These are phyloP conservation scores for Vollenhovia emeryi DNA, from an alignment of 1,140 invertebrate species.

Conservation along the genomic window DNA sequence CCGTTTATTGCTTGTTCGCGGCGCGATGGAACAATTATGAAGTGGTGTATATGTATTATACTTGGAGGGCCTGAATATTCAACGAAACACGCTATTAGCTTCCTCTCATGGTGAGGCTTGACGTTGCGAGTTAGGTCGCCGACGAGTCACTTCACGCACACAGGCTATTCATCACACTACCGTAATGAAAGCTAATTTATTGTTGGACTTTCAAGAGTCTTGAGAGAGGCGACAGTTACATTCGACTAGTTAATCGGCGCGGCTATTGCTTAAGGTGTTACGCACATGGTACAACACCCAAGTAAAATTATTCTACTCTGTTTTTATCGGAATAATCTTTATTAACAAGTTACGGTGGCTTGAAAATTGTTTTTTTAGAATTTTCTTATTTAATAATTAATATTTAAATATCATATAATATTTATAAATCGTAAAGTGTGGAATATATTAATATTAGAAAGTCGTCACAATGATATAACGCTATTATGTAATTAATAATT, in stretches of 20 bases:
- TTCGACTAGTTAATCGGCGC: conserved; percentile 26
- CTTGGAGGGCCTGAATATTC: conserved; percentile 73
- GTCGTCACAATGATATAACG: too few species aligned
- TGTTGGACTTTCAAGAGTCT: conserved; percentile 42
- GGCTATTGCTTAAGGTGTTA: conserved; percentile 9
- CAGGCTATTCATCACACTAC: conserved; percentile 62
- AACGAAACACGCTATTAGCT: conserved; percentile 75
- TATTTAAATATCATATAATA: too few species aligned
- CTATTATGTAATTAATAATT: too few species aligned
- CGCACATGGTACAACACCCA: neutral
- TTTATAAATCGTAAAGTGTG: too few species aligned
- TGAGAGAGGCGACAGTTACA: conserved; percentile 26
- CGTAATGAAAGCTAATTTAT: conserved; percentile 58
- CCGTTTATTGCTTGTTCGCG: conserved; percentile 54
- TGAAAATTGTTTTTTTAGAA: neutral
- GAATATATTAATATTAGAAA: too few species aligned
- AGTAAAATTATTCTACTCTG: neutral
- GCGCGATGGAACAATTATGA: conserved; percentile 68
- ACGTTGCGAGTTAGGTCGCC: conserved; percentile 55
- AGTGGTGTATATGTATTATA: conserved; percentile 61
- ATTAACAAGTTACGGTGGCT: neutral
- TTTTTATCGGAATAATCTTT: neutral
- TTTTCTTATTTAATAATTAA: too few species aligned
- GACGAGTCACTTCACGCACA: conserved; percentile 67
- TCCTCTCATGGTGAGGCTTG: conserved; percentile 60